Conservation (phyloP, 1,140 invertebrate genomes). For the Asobara japonica region DNA sequence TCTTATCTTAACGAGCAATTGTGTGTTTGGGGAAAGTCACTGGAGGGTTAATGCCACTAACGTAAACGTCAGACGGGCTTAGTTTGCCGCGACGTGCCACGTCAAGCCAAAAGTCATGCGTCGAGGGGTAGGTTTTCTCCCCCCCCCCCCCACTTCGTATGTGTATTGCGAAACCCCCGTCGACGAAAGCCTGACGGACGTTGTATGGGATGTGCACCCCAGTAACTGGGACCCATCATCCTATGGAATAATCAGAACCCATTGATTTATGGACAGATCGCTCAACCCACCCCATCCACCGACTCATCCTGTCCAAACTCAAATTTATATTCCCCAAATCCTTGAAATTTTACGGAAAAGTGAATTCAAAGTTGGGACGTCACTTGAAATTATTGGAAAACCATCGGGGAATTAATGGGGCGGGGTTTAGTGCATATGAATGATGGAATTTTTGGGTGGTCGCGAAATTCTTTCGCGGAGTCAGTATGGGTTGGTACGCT, state of each 20-base stretch:
- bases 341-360: neutral
- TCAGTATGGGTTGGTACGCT: too few species aligned
- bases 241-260: slow-evolving; percentile 2
- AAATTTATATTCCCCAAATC: slow-evolving; percentile 7
- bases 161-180: neutral
- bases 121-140: slow-evolving; percentile 2
- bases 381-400: neutral
- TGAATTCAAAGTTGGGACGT: neutral
- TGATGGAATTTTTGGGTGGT: neutral
- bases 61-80: slow-evolving; percentile 12
- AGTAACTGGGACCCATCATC: slow-evolving; percentile 9
- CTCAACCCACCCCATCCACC: neutral
- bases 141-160: neutral
- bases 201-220: slow-evolving; percentile 11
- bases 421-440: neutral
- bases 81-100: slow-evolving; percentile 2
- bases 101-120: slow-evolving; percentile 10
- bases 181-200: slow-evolving; percentile 10
- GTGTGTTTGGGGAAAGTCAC: slow-evolving; percentile 32
- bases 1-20: slow-evolving; percentile 51
- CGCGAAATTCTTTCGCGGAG: too few species aligned
- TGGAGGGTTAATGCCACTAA: slow-evolving; percentile 7
- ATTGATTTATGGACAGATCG: slow-evolving; percentile 15
- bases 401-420: neutral
- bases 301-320: neutral